A percentile compares a stretch with the other conserved stretches of the same genome.
Conservation (phyloP, 2,113 vertebrate genomes). For the Chamaetylas fuelleborni region DNA sequence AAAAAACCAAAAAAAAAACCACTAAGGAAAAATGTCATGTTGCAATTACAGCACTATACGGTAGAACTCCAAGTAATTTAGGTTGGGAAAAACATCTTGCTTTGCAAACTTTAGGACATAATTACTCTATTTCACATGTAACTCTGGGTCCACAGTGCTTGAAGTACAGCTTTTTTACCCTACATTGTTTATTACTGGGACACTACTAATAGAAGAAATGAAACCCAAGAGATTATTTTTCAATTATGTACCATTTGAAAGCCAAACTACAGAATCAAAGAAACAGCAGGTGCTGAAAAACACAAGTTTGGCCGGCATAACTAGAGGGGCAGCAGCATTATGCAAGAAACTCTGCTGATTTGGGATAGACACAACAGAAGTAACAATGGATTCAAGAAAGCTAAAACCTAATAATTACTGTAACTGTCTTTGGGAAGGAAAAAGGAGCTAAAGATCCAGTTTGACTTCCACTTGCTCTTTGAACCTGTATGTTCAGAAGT, state of each 20-base stretch:
- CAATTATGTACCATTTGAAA: not conserved
- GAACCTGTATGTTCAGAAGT: constrained; percentile 13
- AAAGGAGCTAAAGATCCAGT: not conserved
- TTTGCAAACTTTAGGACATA: not conserved
- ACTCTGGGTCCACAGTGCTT: not conserved
- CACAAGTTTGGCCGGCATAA: not conserved
- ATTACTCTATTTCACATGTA: not conserved
- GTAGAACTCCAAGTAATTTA: not conserved
- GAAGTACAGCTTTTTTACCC: not conserved
- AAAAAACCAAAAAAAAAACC: too few species aligned
- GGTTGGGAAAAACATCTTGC: not conserved
- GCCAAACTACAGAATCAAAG: not conserved
- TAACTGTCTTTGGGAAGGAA: not conserved
- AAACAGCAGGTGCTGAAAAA: not conserved
- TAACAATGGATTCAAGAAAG: not conserved
- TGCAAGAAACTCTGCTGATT: not conserved
- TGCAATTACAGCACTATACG: not conserved
- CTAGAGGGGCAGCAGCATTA: not conserved
- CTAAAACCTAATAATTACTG: not conserved
- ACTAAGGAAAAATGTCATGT: not conserved
- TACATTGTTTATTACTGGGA: not conserved
- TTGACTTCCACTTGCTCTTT: not conserved
- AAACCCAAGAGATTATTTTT: not conserved
- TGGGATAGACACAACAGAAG: not conserved
- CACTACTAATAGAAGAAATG: not conserved